These are phyloP conservation scores for Gastrophysa polygoni DNA, from an alignment of 2,888 invertebrate species.

Conservation along the genomic window DNA sequence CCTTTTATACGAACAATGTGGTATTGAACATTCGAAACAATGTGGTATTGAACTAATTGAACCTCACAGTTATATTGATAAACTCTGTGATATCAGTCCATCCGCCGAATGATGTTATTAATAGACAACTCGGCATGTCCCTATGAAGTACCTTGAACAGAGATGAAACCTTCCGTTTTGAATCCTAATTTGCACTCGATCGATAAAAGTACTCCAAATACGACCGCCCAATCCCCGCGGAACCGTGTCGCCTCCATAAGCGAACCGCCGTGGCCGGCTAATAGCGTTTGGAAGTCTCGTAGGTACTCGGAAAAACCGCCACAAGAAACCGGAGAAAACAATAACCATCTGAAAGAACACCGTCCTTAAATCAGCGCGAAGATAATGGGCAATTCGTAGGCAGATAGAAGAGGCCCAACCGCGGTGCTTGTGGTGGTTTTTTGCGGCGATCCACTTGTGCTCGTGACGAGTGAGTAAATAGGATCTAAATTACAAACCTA, in stretches of 20 bases:
- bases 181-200: background rate
- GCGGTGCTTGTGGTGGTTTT: conserved; percentile 39
- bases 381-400: conserved; percentile 52
- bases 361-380: conserved; percentile 40
- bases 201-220: conserved; percentile 22
- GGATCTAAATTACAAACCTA: conserved; percentile 47
- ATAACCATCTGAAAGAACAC: conserved; percentile 35
- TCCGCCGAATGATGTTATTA: too few species aligned
- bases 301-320: conserved; percentile 31
- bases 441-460: conserved; percentile 36
- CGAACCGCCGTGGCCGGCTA: conserved; percentile 30
- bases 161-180: background rate
- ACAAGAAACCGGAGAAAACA: conserved; percentile 29
- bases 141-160: background rate
- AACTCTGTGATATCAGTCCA: too few species aligned
- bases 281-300: conserved; percentile 33
- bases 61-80: too few species aligned
- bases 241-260: conserved; percentile 27
- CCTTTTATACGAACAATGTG: too few species aligned
- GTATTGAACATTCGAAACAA: too few species aligned
- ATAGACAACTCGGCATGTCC: too few species aligned
- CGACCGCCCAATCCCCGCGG: conserved; percentile 21
- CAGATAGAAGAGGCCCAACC: conserved; percentile 37
- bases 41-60: too few species aligned
- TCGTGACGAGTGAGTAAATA: conserved; percentile 48